phyloP scores from a whole-genome alignment of 2,888 invertebrate species.

The Nebria salina region DNA sequence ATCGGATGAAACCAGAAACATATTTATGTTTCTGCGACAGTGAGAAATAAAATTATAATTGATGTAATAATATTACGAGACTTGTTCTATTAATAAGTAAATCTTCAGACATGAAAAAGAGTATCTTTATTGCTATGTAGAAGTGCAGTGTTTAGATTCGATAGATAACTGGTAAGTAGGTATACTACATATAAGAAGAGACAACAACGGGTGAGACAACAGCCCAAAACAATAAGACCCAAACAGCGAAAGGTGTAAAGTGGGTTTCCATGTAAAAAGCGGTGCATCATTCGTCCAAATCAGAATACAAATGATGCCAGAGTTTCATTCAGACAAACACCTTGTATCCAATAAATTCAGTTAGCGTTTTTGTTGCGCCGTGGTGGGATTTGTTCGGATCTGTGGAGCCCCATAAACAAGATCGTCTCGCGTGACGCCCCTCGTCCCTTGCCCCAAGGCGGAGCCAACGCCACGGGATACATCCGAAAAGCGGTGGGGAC shows the following conservation, averaged over 20 bases:
- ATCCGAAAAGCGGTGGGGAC: constrained; percentile 29
- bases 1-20: not conserved
- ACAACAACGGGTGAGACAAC: constrained; percentile 51
- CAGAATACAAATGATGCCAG: constrained; percentile 64
- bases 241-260: constrained; percentile 61
- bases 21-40: too few relatives aligned
- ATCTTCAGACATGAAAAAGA: constrained; percentile 55
- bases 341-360: constrained; percentile 66
- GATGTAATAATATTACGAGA: constrained; percentile 47
- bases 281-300: constrained; percentile 63
- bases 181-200: not conserved
- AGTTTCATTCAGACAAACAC: constrained; percentile 65
- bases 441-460: constrained; percentile 52
- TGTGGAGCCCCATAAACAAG: constrained; percentile 63
- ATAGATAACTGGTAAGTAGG: not conserved
- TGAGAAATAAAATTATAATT: too few relatives aligned
- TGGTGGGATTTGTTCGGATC: constrained; percentile 64
- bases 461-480: constrained; percentile 47
- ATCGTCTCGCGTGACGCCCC: constrained; percentile 60
- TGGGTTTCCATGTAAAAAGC: constrained; percentile 64
- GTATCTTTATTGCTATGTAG: constrained; percentile 57
- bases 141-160: constrained; percentile 24
- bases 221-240: constrained; percentile 58
- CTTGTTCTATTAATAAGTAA: constrained; percentile 64
- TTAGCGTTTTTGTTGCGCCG: constrained; percentile 63